Conservation (phyloP, 2,888 invertebrate genomes). For the Microctonus aethiopoides region DNA sequence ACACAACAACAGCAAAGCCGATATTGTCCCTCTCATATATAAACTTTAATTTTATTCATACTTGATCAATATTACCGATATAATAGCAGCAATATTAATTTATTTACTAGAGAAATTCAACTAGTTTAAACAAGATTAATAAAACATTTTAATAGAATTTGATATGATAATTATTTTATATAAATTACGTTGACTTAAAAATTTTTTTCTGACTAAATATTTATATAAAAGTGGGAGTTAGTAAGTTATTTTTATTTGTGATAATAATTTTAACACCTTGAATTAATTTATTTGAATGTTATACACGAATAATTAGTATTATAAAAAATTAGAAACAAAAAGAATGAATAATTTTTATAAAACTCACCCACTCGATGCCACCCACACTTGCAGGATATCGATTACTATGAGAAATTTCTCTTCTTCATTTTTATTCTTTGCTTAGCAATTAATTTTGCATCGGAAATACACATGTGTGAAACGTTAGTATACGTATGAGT, state of each 20-base stretch:
- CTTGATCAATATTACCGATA: conserved; percentile 18
- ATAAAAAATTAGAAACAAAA: not conserved
- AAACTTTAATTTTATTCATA: conserved; percentile 9
- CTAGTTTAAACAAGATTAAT: not conserved
- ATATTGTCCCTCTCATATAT: not conserved
- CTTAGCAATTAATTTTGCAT: conserved; percentile 9
- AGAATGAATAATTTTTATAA: not conserved
- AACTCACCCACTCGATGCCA: not conserved
- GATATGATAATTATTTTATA: not conserved
- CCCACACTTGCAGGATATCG: conserved; percentile 4
- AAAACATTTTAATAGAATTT: not conserved
- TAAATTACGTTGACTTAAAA: not conserved
- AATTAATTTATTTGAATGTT: not conserved
- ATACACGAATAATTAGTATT: no score
- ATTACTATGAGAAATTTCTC: not conserved
- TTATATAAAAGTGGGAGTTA: no score
- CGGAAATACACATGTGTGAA: not conserved
- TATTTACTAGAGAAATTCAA: not conserved
- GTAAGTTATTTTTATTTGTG: no score
- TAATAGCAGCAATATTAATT: not conserved
- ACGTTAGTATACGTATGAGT: not conserved
- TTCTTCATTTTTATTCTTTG: not conserved
- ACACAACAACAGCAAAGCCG: not conserved
- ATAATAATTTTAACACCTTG: no score
- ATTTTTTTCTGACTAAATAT: no score